A percentile compares a stretch with the other conserved stretches of the same genome.
Conservation (phyloP, 2,113 vertebrate genomes). For the Hoplias malabaricus region DNA sequence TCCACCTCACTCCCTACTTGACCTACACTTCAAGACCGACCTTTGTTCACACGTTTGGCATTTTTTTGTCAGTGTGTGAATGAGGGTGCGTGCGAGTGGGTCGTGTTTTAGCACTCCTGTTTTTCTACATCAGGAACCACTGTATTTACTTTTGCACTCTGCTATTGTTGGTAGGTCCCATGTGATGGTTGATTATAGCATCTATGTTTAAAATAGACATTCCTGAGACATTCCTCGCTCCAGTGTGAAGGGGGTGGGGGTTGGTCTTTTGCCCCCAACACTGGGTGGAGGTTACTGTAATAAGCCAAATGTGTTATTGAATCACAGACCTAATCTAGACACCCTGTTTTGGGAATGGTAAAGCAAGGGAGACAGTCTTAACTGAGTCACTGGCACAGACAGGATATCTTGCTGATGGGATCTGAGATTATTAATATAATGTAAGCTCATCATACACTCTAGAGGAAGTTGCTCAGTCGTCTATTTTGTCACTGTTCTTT, state of each 20-base stretch:
- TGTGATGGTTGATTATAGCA: slow-evolving; percentile 56
- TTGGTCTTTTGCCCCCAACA: slow-evolving; percentile 3
- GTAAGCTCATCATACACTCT: background rate
- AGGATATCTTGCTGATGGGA: slow-evolving; percentile 2
- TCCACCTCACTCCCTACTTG: background rate
- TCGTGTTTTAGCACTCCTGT: slow-evolving; percentile 49
- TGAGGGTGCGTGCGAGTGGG: slow-evolving; percentile 28
- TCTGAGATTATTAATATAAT: background rate
- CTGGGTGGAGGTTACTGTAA: slow-evolving; percentile 1
- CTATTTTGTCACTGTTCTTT: background rate
- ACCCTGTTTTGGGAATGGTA: background rate
- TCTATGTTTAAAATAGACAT: slow-evolving; percentile 57
- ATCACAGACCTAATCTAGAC: background rate
- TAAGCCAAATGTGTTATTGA: background rate
- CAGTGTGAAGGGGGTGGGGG: slow-evolving; percentile 26
- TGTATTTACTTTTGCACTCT: slow-evolving; percentile 57
- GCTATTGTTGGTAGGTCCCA: slow-evolving; percentile 60
- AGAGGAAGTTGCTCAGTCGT: background rate
- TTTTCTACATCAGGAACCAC: slow-evolving; percentile 49
- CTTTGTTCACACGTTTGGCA: slow-evolving; percentile 25
- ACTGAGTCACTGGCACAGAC: background rate
- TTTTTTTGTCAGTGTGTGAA: slow-evolving; percentile 17
- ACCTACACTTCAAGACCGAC: slow-evolving; percentile 5
- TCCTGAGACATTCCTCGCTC: slow-evolving; percentile 60
- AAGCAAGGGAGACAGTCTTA: background rate